Evolutionary conservation across 1,140 invertebrate genomes (phyloP).

Genomic region (Sinella curviseta): DNA sequence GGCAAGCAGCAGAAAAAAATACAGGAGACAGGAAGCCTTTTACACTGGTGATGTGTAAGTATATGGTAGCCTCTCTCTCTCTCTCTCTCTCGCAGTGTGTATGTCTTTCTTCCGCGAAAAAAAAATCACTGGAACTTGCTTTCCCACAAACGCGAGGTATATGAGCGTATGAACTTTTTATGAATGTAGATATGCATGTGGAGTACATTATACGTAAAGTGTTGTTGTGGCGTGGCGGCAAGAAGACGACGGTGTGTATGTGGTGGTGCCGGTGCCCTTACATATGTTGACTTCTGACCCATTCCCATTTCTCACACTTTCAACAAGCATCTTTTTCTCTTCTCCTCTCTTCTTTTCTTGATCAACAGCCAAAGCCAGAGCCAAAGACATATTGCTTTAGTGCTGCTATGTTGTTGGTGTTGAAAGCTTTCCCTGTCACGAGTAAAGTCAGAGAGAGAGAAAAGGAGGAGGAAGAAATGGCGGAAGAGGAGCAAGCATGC

Average conservation of each 20-base stretch:
- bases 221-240: neutral
- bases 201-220: neutral
- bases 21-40: neutral
- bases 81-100: too few relatives aligned
- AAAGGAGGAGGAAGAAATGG: neutral
- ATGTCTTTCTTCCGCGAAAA: too few relatives aligned
- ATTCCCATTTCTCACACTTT: constrained; percentile 25
- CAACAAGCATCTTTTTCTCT: constrained; percentile 22
- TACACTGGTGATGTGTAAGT: neutral
- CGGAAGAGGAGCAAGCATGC: too few relatives aligned
- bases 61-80: too few relatives aligned
- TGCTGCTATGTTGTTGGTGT: neutral
- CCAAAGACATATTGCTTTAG: constrained; percentile 15
- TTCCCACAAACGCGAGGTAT: too few relatives aligned
- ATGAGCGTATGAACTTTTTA: too few relatives aligned
- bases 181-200: neutral
- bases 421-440: constrained; percentile 20
- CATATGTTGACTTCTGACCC: constrained; percentile 24
- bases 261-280: constrained; percentile 16
- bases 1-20: neutral
- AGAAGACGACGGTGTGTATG: neutral
- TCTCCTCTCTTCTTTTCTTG: constrained; percentile 5
- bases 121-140: too few relatives aligned
- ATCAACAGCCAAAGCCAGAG: constrained; percentile 10
- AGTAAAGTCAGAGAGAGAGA: neutral